Base-by-base conservation (phyloP, 2,113 vertebrate species). In the Microcebus jonahi region DNA sequence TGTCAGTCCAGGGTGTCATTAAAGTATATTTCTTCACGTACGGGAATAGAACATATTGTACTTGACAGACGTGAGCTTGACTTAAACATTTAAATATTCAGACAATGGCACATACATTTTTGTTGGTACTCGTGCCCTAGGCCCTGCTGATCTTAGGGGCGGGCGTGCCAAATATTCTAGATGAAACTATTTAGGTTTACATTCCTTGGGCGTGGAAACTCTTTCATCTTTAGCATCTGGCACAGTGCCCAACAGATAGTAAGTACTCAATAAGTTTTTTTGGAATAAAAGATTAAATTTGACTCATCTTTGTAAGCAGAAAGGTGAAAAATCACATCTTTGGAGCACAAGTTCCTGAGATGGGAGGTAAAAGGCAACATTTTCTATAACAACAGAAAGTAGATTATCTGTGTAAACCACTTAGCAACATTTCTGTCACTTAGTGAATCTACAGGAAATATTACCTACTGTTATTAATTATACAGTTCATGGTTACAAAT, bases 401-500 rank as follows among this genome's bases (percentile, higher is more conserved):
- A 65, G 29, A 39, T 55, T 27, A 48, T 68, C 57, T 86, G 2
- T 73, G 21, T 86, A 57, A 85, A 73, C 50, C 77, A 82, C 48
- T 84, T 55, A 53, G 3, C 59, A 71, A 6, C 31, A 48, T 77
- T 93, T 94, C 82, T 77, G 27, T 70, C 82, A 84, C 13, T 57
- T 67, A 36, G 50, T 23, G 59, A n/a, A 88, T 57, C 17, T 7
- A 45, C 8, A 96, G 31, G 48, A 57, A 83, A n/a, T 61, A 48
- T 71, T 73, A 39, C 21, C 13, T 68, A 75, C 18, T 15, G 20
- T 82, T 73, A 86, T 94, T 96, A 92, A 93, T 94, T 65, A 73
- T 21, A 71, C 1, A 75, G 36, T 25, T 73, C 61, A 20, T 50
- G 11, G 27, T 68, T 80, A 53, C 10, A 23, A 82, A 79, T 86